Evolutionary conservation across 2,888 invertebrate genomes (phyloP).

Genomic region (Ormyrus labotus): DNA sequence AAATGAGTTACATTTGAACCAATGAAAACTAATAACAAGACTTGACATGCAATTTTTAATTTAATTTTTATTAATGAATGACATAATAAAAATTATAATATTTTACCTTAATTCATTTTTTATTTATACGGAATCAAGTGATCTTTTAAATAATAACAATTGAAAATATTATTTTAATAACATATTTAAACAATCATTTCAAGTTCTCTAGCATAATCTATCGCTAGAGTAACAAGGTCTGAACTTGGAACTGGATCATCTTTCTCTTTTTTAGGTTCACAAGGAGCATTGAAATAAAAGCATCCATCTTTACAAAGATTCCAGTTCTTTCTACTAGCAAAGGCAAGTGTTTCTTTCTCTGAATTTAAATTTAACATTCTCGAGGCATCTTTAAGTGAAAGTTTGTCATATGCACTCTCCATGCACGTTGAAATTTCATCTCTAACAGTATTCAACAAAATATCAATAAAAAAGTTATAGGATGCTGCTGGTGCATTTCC

Average conservation of each 20-base stretch:
- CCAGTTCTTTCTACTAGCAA: slow-evolving; percentile 92
- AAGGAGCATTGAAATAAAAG: slow-evolving; percentile 87
- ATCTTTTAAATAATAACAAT: too few species aligned
- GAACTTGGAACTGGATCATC: slow-evolving; percentile 90
- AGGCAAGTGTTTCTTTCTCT: slow-evolving; percentile 86
- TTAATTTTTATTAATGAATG: too few species aligned
- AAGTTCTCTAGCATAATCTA: slow-evolving; percentile 97
- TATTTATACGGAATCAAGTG: too few species aligned
- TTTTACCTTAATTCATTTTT: too few species aligned
- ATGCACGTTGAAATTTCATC: slow-evolving; percentile 97
- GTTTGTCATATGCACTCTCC: slow-evolving; percentile 95
- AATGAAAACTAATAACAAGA: too few species aligned
- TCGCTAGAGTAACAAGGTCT: slow-evolving; percentile 93
- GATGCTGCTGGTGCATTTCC: slow-evolving; percentile 96
- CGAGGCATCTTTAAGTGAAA: slow-evolving; percentile 90
- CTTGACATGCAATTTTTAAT: too few species aligned
- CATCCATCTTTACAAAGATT: slow-evolving; percentile 86
- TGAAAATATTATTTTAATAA: too few species aligned
- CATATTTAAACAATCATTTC: slow-evolving; percentile 96
- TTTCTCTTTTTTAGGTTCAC: slow-evolving; percentile 81
- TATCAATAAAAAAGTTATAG: slow-evolving; percentile 98
- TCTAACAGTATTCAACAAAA: slow-evolving; percentile 94
- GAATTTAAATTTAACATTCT: slow-evolving; percentile 90
- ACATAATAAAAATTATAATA: too few species aligned
- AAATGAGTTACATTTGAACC: too few species aligned